These are phyloP conservation scores for Oceanodroma tethys DNA, from an alignment of 2,113 vertebrate species.

Conservation along the genomic window DNA sequence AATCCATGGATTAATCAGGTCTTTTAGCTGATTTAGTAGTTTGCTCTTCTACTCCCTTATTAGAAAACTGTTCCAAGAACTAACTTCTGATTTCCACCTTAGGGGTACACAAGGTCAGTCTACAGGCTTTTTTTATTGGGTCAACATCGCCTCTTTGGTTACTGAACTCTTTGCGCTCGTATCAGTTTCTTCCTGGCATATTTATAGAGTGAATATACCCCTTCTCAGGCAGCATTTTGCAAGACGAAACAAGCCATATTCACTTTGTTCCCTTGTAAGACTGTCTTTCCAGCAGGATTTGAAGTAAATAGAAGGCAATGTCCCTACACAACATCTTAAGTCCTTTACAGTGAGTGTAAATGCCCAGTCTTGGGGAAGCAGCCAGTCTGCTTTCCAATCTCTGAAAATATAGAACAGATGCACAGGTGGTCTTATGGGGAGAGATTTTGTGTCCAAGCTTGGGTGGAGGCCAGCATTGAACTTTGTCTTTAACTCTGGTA, in stretches of 20 bases:
- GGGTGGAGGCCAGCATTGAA: neutral
- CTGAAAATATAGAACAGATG: neutral
- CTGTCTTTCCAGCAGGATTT: neutral
- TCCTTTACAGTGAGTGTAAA: neutral
- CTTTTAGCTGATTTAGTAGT: neutral
- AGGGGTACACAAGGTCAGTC: neutral
- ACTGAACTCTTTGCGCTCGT: neutral
- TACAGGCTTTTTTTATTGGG: neutral
- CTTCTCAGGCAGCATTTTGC: neutral
- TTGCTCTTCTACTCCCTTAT: neutral
- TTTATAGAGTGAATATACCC: neutral
- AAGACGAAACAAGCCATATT: neutral
- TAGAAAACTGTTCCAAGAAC: neutral
- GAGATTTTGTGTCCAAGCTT: neutral
- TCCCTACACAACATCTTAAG: neutral
- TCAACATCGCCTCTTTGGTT: neutral
- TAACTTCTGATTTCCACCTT: neutral
- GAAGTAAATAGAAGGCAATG: neutral
- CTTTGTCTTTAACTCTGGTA: neutral
- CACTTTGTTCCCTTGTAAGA: neutral
- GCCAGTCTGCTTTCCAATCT: neutral
- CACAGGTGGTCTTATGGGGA: neutral
- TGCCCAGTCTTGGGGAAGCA: neutral
- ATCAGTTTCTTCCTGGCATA: neutral
- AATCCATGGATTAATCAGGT: neutral